Evolutionary conservation across 2,888 invertebrate genomes (phyloP).

Genomic region (Cryptosula pallasiana): DNA sequence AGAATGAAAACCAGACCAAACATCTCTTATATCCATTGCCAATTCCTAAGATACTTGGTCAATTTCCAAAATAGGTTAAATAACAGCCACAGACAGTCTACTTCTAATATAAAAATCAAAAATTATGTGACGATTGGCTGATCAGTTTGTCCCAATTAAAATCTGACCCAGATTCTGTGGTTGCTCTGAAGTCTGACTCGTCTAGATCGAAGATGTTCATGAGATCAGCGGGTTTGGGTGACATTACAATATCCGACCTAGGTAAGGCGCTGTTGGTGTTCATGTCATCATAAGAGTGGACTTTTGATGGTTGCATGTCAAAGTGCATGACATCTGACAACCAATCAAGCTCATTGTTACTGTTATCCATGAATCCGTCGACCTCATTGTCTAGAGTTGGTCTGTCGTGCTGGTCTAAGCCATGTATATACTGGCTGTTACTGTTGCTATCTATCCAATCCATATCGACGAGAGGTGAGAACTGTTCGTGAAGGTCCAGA

Average conservation of each 20-base stretch:
- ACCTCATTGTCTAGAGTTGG: not conserved
- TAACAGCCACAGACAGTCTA: no score
- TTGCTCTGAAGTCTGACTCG: not conserved
- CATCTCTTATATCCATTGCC: no score
- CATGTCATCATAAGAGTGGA: not conserved
- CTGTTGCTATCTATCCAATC: slow-evolving; percentile 4
- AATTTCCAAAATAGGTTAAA: no score
- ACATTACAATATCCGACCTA: not conserved
- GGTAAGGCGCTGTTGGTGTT: not conserved
- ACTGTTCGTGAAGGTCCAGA: not conserved
- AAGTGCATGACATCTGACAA: slow-evolving; percentile 3
- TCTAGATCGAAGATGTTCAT: slow-evolving; percentile 8
- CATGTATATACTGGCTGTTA: not conserved
- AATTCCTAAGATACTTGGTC: no score
- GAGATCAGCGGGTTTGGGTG: slow-evolving; percentile 6
- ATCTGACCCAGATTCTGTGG: not conserved
- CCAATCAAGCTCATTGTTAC: not conserved
- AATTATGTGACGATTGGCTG: not conserved
- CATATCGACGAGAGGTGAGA: slow-evolving; percentile 6
- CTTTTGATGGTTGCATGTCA: not conserved
- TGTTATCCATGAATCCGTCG: not conserved
- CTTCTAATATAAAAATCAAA: no score
- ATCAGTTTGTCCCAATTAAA: slow-evolving; percentile 14
- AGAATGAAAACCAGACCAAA: no score
- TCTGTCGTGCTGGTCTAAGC: no score